Base-by-base conservation (phyloP, 2,888 invertebrate species). In the Euplagia quadripunctaria region DNA sequence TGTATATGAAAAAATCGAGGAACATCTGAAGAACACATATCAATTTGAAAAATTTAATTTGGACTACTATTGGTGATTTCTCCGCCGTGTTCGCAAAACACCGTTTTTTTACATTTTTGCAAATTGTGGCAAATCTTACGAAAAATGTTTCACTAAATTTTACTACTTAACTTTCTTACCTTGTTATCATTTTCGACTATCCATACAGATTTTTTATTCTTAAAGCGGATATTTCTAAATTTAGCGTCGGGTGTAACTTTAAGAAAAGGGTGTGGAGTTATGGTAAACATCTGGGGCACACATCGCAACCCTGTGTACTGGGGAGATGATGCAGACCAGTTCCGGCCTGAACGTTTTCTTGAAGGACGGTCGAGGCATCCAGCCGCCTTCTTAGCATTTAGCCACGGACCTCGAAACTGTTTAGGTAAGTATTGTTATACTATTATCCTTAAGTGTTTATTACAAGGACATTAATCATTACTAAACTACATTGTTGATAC, bases 311-410 rank as follows among this genome's bases (percentile, higher is more conserved):
- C n/a, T 55, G 16, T 55, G 7, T 55, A 55, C n/a, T 55, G 55
- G 55, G 55, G 55, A 20, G 11, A 58, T 8, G 58, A 58, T 11
- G 58, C 58, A n/a, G 58, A 58, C n/a, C 9, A 20, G 20, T 58
- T 58, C 11, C 58, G 58, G 11, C 58, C 58, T 58, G 58, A 58
- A 58, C 58, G 58, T 58, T 58, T 58, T n/a, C 17, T 55, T 55
- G 55, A n/a, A 55, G 55, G 9, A n/a, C 55, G 9, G 9, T n/a
- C n/a, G 9, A 58, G 11, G 11, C 58, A 58, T 58, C 58, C 58
- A 20, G 58, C 20, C 4, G 58, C 58, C 7, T 58, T 58, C 20
- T n/a, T 58, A n/a, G 0, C 58, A 11, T 58, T 58, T 20, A 58
- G 58, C 58, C 4, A 58, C 11, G 58, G 58, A 58, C 58, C 58